Evolutionary conservation across 2,888 invertebrate genomes (phyloP).

Genomic region (Danaus chrysippus): DNA sequence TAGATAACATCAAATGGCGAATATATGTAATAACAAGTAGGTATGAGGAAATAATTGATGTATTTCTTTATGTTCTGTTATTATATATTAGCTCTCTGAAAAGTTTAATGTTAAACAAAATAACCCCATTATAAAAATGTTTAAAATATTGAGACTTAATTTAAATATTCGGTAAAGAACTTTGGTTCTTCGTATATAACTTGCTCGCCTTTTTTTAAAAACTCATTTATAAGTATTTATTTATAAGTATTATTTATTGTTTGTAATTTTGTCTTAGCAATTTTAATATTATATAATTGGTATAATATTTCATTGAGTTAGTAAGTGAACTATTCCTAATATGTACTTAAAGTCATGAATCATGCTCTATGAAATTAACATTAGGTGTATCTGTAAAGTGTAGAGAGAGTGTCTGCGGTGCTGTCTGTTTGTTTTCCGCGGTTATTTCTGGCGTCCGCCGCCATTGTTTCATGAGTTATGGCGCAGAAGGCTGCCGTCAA

Average conservation of each 20-base stretch:
- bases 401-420: conserved; percentile 31
- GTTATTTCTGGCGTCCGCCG: conserved; percentile 65
- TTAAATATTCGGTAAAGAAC: no score
- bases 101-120: no score
- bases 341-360: background rate
- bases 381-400: conserved; percentile 17
- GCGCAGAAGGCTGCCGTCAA: conserved; percentile 54
- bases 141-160: no score
- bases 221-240: no score
- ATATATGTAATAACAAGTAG: conserved; percentile 1
- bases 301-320: background rate
- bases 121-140: no score
- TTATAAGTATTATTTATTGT: no score
- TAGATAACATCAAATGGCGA: conserved; percentile 26
- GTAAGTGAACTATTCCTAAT: background rate
- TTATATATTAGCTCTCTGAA: no score
- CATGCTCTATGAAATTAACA: conserved; percentile 8
- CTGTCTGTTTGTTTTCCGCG: conserved; percentile 60
- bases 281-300: no score
- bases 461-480: conserved; percentile 70
- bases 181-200: no score
- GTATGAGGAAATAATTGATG: background rate
- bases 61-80: background rate
- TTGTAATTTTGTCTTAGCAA: no score
- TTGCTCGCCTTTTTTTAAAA: no score